A percentile compares a stretch with the other conserved stretches of the same genome.
Evolutionary conservation across 1,140 invertebrate genomes (phyloP).

Genomic region (Bacillus rossius): DNA sequence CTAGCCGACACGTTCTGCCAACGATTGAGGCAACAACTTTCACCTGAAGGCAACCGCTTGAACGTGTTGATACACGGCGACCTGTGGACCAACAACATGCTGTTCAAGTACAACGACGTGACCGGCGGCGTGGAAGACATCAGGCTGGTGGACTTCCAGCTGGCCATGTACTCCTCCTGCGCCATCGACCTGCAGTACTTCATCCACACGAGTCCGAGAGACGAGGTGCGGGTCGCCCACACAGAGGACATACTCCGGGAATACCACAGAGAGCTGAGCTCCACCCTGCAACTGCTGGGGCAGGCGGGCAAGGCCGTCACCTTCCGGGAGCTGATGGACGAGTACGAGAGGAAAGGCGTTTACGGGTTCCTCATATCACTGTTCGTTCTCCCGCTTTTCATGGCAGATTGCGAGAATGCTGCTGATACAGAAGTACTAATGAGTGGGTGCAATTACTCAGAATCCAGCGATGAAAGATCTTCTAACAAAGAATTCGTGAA

Average conservation of each 20-base stretch:
- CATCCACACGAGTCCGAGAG: slow-evolving; percentile 45
- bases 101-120: slow-evolving; percentile 51
- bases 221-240: slow-evolving; percentile 35
- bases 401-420: slow-evolving; percentile 29
- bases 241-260: slow-evolving; percentile 39
- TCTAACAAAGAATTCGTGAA: too few species aligned
- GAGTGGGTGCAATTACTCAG: neutral
- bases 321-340: slow-evolving; percentile 33
- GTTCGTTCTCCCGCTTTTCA: slow-evolving; percentile 28
- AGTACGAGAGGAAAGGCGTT: slow-evolving; percentile 28
- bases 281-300: slow-evolving; percentile 36
- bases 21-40: neutral
- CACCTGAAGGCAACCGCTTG: neutral
- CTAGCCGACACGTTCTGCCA: neutral
- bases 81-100: too few species aligned
- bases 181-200: slow-evolving; percentile 52
- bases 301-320: slow-evolving; percentile 40
- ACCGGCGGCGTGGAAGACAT: slow-evolving; percentile 21
- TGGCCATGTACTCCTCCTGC: slow-evolving; percentile 42
- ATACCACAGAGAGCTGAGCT: slow-evolving; percentile 33
- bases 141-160: slow-evolving; percentile 40
- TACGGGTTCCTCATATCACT: slow-evolving; percentile 33
- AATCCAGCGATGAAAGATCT: too few species aligned
- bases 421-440: neutral
- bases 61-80: slow-evolving; percentile 46